These are phyloP conservation scores for Pandemis corylana DNA, from an alignment of 2,888 invertebrate species.

Conservation along the genomic window DNA sequence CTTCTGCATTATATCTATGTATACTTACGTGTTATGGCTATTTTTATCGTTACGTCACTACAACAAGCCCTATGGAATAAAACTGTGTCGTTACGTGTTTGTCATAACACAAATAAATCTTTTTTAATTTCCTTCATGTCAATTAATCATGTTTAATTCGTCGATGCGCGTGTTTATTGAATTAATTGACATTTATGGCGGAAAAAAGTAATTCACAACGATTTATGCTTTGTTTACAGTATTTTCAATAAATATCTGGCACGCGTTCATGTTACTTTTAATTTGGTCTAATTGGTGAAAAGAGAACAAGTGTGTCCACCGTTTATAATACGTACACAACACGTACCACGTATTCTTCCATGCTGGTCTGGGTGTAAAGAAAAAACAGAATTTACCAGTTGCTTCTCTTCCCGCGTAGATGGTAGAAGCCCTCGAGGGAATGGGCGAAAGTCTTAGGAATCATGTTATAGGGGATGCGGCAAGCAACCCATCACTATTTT, in stretches of 20 bases:
- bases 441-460: too few species aligned
- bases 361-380: too few species aligned
- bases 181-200: neutral
- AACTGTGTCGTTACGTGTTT: neutral
- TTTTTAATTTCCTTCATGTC: neutral
- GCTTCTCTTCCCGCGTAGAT: too few species aligned
- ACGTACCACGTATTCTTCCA: too few species aligned
- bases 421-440: too few species aligned
- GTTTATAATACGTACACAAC: too few species aligned
- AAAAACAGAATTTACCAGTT: too few species aligned
- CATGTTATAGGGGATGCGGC: too few species aligned
- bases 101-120: neutral
- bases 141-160: neutral
- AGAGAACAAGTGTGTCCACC: neutral
- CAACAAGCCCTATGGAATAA: neutral
- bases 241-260: neutral
- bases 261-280: neutral
- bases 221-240: neutral
- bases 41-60: neutral
- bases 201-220: neutral
- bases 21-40: too few species aligned
- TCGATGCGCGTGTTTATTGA: slow-evolving; percentile 3
- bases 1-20: too few species aligned
- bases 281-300: neutral
- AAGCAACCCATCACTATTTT: too few species aligned